phyloP scores from a whole-genome alignment of 2,888 invertebrate genomes.

The Trissolcus brochymenae region DNA sequence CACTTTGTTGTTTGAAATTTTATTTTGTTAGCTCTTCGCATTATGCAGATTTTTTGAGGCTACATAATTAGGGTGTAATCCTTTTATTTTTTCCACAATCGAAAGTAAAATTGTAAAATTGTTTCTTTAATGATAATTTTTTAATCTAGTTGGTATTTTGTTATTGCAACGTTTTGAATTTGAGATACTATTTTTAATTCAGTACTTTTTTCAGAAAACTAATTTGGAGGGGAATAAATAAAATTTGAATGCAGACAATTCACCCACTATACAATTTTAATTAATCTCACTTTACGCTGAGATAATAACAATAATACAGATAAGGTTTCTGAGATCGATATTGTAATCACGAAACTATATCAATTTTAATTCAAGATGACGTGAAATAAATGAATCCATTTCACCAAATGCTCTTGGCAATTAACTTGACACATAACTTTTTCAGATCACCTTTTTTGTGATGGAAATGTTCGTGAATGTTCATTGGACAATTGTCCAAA shows the following conservation, averaged over 20 bases:
- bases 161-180: too few species aligned
- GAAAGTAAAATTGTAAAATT: too few species aligned
- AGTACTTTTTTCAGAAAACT: too few species aligned
- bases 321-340: conserved; percentile 37
- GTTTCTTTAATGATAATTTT: too few species aligned
- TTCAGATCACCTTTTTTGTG: conserved; percentile 33
- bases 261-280: background rate
- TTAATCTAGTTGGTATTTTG: too few species aligned
- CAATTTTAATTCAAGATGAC: conserved; percentile 41
- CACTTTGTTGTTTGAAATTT: background rate
- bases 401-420: conserved; percentile 35
- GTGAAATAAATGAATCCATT: conserved; percentile 28
- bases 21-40: too few species aligned
- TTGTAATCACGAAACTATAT: conserved; percentile 47
- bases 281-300: background rate
- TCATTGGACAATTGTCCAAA: conserved; percentile 66
- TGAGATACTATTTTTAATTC: too few species aligned
- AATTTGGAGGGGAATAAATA: background rate
- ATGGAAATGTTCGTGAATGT: conserved; percentile 58
- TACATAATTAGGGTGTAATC: too few species aligned
- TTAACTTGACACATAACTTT: conserved; percentile 19
- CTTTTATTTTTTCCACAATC: too few species aligned
- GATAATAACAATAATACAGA: conserved; percentile 20
- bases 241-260: background rate
- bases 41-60: too few species aligned